phyloP scores from a whole-genome alignment of 2,113 vertebrate genomes.

The Condylura cristata region DNA sequence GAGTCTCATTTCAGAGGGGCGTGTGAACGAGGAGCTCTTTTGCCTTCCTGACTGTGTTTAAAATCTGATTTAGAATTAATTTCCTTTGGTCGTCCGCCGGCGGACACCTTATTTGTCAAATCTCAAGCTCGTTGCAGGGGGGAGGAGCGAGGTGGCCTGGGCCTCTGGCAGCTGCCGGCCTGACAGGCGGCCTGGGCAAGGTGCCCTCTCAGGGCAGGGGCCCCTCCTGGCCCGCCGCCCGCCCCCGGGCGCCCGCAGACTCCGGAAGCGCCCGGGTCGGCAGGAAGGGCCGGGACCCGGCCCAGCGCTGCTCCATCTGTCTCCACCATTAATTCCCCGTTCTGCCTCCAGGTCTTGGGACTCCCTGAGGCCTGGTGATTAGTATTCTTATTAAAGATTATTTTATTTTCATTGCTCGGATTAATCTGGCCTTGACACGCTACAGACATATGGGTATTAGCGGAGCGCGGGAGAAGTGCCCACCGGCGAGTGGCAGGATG shows the following conservation, averaged over 20 bases:
- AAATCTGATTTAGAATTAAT: constrained; percentile 88
- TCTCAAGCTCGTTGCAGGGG: constrained; percentile 80
- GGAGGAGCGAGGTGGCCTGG: constrained; percentile 60
- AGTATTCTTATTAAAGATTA: constrained; percentile 82
- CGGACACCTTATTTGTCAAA: constrained; percentile 86
- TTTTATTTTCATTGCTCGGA: constrained; percentile 79
- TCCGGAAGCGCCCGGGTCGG: constrained; percentile 47
- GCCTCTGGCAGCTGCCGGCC: constrained; percentile 54
- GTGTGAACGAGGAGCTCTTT: constrained; percentile 69
- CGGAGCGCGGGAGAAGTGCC: background rate
- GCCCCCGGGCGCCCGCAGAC: background rate
- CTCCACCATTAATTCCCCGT: constrained; percentile 64
- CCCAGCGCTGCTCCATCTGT: constrained; percentile 73
- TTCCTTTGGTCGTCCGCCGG: constrained; percentile 83
- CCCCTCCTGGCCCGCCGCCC: constrained; percentile 60
- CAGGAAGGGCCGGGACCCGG: constrained; percentile 6
- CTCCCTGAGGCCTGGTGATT: constrained; percentile 79
- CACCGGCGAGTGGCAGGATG: background rate
- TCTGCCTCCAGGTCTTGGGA: constrained; percentile 55
- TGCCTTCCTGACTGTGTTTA: constrained; percentile 82
- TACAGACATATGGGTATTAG: constrained; percentile 70
- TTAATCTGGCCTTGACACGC: constrained; percentile 76
- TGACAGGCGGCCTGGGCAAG: constrained; percentile 72
- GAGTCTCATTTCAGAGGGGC: constrained; percentile 75
- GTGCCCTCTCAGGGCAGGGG: constrained; percentile 62